These are phyloP conservation scores for Yponomeuta evonymella DNA, from an alignment of 2,888 invertebrate species.

Conservation along the genomic window DNA sequence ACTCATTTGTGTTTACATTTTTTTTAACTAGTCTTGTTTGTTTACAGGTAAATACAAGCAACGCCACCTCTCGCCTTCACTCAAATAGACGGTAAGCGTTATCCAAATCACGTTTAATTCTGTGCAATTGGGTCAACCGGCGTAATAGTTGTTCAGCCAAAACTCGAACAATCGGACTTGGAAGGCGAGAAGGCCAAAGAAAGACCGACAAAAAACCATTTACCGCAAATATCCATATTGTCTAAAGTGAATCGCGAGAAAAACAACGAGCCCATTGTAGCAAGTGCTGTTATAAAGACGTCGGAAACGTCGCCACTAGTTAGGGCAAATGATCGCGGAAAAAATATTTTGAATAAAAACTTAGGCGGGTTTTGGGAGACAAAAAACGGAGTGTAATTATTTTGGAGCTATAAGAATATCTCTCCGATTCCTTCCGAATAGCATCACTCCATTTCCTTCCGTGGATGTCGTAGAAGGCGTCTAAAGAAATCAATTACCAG, in stretches of 20 bases:
- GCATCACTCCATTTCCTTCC: no score
- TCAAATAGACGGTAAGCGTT: conserved; percentile 1
- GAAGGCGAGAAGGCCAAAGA: conserved; percentile 36
- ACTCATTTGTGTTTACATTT: background rate
- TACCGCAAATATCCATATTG: conserved; percentile 42
- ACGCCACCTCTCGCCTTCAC: background rate
- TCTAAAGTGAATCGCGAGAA: conserved; percentile 34
- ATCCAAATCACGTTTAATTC: conserved; percentile 7
- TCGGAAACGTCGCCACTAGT: background rate
- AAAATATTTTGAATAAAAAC: background rate
- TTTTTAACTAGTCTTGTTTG: background rate
- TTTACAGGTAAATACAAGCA: conserved; percentile 11
- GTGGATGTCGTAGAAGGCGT: no score
- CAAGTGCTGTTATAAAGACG: background rate
- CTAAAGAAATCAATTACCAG: no score
- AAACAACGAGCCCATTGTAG: background rate
- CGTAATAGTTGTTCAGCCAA: background rate
- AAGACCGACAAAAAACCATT: conserved; percentile 44
- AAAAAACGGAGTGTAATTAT: background rate
- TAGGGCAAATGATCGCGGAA: background rate
- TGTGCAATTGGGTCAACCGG: conserved; percentile 3
- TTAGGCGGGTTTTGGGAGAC: background rate
- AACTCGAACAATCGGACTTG: conserved; percentile 21
- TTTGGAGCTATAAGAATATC: no score
- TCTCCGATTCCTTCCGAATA: no score